These are phyloP conservation scores for Corvus moneduloides DNA, from an alignment of 2,113 vertebrate species.

Conservation along the genomic window DNA sequence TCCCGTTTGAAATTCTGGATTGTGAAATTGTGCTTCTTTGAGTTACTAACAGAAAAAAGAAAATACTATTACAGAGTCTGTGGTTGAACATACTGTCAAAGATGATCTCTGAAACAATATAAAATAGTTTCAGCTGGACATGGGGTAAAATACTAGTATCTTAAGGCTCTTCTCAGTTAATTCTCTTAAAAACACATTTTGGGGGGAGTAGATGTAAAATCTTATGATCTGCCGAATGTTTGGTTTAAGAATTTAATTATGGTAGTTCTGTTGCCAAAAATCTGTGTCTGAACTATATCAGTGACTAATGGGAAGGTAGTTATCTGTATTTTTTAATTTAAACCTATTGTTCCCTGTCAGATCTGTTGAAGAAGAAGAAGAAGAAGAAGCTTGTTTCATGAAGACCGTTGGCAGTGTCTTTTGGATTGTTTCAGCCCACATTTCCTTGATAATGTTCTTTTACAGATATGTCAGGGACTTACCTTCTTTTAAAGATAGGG, in stretches of 20 bases:
- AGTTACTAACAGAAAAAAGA: conserved; percentile 4
- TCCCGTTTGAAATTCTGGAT: neutral
- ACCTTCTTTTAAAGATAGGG: neutral
- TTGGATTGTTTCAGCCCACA: neutral
- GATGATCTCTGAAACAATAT: conserved; percentile 13
- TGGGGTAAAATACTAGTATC: conserved; percentile 11
- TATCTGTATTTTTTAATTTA: conserved; percentile 58
- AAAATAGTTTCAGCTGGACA: conserved; percentile 15
- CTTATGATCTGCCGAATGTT: conserved; percentile 44
- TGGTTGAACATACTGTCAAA: neutral
- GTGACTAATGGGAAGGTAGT: conserved; percentile 35
- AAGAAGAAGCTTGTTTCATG: neutral
- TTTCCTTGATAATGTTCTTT: neutral
- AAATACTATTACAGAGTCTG: neutral
- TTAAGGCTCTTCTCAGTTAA: conserved; percentile 34
- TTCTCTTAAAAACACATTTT: conserved; percentile 47
- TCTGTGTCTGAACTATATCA: conserved; percentile 55
- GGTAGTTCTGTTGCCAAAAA: conserved; percentile 39
- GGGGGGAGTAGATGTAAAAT: conserved; percentile 57
- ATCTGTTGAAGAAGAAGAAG: neutral
- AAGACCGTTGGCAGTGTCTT: neutral
- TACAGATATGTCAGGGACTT: neutral
- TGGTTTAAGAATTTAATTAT: conserved; percentile 61
- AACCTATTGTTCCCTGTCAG: conserved; percentile 19
- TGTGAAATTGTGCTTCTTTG: neutral